Conservation (phyloP, 2,797 vertebrate genomes). For the Choloepus didactylus region DNA sequence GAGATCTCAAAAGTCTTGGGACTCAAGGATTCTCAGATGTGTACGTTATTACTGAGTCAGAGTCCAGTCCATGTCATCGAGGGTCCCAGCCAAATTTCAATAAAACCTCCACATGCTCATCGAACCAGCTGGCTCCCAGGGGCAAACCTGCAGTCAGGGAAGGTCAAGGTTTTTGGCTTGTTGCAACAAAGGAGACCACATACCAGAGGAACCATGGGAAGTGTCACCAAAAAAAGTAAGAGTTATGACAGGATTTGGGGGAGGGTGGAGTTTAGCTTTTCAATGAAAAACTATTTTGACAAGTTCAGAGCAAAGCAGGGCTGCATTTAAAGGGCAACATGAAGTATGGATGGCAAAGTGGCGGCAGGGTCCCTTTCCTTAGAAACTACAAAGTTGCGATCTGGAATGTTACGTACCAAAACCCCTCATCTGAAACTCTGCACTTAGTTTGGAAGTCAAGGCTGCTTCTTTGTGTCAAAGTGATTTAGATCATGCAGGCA, state of each 20-base stretch:
- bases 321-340: background rate
- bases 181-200: background rate
- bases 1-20: background rate
- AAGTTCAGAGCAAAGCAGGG: background rate
- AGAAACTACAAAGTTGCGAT: background rate
- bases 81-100: background rate
- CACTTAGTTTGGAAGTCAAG: background rate
- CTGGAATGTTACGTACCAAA: background rate
- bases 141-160: background rate
- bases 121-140: background rate
- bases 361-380: background rate
- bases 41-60: background rate
- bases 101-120: background rate
- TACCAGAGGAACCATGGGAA: background rate
- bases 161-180: background rate
- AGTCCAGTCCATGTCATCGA: background rate
- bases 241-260: background rate
- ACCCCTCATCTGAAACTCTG: background rate
- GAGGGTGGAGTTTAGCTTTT: background rate
- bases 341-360: background rate
- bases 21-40: background rate
- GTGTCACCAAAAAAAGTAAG: background rate
- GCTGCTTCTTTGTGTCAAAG: background rate
- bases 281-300: background rate
- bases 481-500: conserved; percentile 19